These are phyloP conservation scores for Enteromius mattozi DNA, from an alignment of 2,797 vertebrate genomes.

Conservation along the genomic window DNA sequence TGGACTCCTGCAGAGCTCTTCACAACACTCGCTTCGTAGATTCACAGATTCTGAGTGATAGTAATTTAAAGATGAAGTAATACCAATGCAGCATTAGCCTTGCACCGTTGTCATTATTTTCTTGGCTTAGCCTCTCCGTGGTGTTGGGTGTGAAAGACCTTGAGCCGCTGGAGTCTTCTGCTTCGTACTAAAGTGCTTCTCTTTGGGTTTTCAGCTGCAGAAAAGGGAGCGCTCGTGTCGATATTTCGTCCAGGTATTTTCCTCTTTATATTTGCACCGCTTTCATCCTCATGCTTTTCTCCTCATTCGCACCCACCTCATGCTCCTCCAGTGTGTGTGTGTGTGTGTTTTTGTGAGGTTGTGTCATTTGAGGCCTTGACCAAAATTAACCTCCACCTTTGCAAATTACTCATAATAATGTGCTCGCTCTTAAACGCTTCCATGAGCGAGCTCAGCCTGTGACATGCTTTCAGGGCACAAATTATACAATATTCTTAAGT, in stretches of 20 bases:
- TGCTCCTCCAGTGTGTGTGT: slow-evolving; percentile 5
- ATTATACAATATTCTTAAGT: background rate
- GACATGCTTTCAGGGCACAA: background rate
- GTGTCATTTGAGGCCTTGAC: slow-evolving; percentile 50
- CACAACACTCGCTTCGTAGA: background rate
- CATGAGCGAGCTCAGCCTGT: background rate
- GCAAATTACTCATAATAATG: slow-evolving; percentile 49
- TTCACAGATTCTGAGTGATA: background rate
- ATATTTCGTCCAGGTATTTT: slow-evolving; percentile 98
- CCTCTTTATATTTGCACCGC: slow-evolving; percentile 64
- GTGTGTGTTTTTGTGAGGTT: slow-evolving; percentile 2
- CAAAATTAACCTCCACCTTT: slow-evolving; percentile 26
- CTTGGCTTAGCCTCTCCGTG: too few relatives aligned
- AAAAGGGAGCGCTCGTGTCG: slow-evolving; percentile 99
- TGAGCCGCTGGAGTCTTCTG: slow-evolving; percentile 65
- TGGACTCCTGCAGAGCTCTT: background rate
- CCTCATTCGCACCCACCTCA: slow-evolving; percentile 29
- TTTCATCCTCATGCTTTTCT: slow-evolving; percentile 23
- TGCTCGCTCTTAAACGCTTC: background rate
- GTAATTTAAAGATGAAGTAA: background rate
- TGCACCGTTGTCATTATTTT: background rate
- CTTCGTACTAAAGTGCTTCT: slow-evolving; percentile 64
- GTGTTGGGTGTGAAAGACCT: slow-evolving; percentile 16
- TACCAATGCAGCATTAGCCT: background rate
- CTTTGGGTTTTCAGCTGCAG: slow-evolving; percentile 92